Conservation (phyloP, 2,113 vertebrate genomes). For the Antechinus stuartii region DNA sequence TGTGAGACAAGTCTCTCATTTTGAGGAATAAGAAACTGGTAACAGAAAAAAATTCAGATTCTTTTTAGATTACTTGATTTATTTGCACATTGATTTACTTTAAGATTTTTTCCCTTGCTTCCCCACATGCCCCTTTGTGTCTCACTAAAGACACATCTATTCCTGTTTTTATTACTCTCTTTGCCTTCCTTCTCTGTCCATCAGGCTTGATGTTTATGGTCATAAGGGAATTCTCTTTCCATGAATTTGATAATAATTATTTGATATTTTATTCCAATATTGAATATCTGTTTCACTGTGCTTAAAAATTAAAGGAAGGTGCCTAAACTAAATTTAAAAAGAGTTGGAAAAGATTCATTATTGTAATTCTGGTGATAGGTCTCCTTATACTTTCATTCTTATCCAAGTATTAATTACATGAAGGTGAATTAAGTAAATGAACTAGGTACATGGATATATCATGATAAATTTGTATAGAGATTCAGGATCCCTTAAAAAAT, state of each 20-base stretch:
- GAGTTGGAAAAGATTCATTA: conserved; percentile 77
- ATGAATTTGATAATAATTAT: conserved; percentile 79
- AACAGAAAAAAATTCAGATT: not conserved
- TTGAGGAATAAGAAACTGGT: conserved; percentile 35
- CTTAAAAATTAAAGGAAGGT: conserved; percentile 73
- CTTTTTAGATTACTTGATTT: not conserved
- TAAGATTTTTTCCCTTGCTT: not conserved
- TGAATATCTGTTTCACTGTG: conserved; percentile 68
- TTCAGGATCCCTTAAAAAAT: no score
- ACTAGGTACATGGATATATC: no score
- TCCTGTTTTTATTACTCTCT: not conserved
- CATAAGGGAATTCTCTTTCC: conserved; percentile 70
- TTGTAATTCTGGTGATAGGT: conserved; percentile 67
- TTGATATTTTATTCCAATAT: conserved; percentile 68
- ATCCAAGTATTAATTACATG: conserved; percentile 72
- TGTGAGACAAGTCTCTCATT: not conserved
- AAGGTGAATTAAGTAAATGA: no score
- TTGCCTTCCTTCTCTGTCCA: not conserved
- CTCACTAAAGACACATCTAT: not conserved
- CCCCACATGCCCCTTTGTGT: not conserved
- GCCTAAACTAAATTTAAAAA: conserved; percentile 77
- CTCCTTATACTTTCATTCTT: no score
- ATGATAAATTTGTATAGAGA: no score
- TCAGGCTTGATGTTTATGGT: not conserved
- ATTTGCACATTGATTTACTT: not conserved